Conservation (phyloP, 2,888 invertebrate species). For the Sesamia inferens region DNA sequence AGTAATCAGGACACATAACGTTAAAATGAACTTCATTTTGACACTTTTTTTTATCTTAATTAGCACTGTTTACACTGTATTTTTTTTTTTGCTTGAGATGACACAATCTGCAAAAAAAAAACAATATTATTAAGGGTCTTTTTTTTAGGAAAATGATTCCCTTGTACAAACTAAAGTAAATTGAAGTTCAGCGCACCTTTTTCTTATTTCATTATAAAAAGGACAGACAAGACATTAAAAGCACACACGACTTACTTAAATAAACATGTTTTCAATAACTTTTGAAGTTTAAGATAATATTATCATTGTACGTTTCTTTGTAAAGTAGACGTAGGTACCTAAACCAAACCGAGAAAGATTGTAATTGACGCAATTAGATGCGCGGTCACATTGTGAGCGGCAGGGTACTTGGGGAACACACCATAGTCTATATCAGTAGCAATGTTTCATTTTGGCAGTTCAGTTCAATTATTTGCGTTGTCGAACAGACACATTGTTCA, state of each 20-base stretch:
- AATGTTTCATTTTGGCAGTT: too few relatives aligned
- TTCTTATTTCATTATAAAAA: too few relatives aligned
- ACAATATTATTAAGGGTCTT: background rate
- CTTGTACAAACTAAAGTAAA: too few relatives aligned
- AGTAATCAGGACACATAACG: conserved; percentile 55
- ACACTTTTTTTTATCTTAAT: conserved; percentile 3
- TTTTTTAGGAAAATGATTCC: background rate
- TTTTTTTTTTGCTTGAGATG: background rate
- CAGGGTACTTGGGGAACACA: too few relatives aligned
- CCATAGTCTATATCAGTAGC: too few relatives aligned
- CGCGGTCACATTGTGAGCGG: conserved; percentile 20
- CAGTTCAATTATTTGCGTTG: too few relatives aligned
- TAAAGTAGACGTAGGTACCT: background rate
- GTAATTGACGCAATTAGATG: background rate
- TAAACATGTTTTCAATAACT: conserved; percentile 1
- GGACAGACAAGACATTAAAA: background rate
- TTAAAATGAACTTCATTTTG: conserved; percentile 53
- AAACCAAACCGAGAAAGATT: conserved; percentile 5
- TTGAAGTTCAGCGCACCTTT: too few relatives aligned
- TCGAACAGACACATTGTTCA: too few relatives aligned
- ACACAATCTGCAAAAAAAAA: conserved; percentile 21
- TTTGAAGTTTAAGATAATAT: conserved; percentile 7
- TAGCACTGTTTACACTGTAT: conserved; percentile 4
- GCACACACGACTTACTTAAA: background rate
- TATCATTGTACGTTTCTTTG: conserved; percentile 9